Conservation (phyloP, 92 coral and sea anemone species). For the Paramuricea clavata region DNA sequence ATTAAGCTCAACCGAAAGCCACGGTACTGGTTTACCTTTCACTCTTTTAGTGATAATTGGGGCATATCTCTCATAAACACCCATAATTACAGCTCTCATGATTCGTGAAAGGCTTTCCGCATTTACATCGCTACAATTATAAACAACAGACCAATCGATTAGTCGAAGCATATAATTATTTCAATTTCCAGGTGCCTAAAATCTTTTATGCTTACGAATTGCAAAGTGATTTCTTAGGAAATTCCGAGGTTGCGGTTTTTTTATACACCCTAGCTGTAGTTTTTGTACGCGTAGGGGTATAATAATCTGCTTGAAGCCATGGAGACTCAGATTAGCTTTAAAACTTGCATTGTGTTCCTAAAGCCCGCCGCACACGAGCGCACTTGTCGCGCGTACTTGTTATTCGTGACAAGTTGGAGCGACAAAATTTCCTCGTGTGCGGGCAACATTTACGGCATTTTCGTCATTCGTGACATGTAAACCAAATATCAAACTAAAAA, state of each 20-base stretch:
- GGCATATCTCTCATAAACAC: neutral
- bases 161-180: neutral
- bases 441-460: no score
- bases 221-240: no score
- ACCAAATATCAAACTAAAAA: no score
- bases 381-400: no score
- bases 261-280: no score
- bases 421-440: no score
- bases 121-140: neutral
- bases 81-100: neutral
- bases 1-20: neutral
- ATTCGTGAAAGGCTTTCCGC: neutral
- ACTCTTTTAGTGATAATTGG: neutral
- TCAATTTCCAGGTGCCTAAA: no score
- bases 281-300: neutral
- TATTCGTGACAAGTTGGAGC: no score
- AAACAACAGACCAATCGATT: neutral
- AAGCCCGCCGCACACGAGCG: no score
- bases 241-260: no score
- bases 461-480: no score
- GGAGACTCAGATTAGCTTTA: conserved; percentile 14
- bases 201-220: no score
- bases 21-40: neutral
- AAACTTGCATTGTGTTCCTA: neutral
- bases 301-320: conserved; percentile 30